A percentile compares a stretch with the other conserved stretches of the same genome.
These are phyloP conservation scores for Daktulosphaira vitifoliae DNA, from an alignment of 1,140 invertebrate species.

Conservation along the genomic window DNA sequence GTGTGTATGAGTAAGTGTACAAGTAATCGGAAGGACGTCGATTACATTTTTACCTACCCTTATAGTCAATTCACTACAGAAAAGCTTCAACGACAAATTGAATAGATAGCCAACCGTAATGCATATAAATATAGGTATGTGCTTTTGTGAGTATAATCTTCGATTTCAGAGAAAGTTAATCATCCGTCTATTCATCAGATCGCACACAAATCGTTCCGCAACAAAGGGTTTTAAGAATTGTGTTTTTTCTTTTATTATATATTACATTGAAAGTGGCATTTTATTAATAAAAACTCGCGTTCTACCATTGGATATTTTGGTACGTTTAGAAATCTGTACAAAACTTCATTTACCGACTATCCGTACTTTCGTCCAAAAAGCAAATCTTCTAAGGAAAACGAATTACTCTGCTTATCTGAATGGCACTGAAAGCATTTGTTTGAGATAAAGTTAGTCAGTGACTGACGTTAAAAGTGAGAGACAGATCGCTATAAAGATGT, in stretches of 20 bases:
- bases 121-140: not conserved
- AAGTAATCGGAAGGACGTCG: not conserved
- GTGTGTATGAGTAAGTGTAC: too few species aligned
- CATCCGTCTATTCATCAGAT: constrained; percentile 25
- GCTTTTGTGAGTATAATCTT: too few species aligned
- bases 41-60: constrained; percentile 1
- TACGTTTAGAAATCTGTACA: too few species aligned
- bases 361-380: too few species aligned
- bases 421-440: too few species aligned
- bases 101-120: not conserved
- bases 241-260: not conserved
- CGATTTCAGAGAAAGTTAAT: constrained; percentile 14
- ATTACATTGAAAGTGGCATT: not conserved
- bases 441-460: too few species aligned
- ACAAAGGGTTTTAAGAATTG: constrained; percentile 1
- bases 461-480: too few species aligned
- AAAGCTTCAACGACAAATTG: not conserved
- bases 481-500: not conserved
- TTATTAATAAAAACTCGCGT: too few species aligned
- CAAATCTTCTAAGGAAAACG: not conserved
- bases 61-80: not conserved
- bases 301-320: too few species aligned
- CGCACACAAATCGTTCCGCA: constrained; percentile 5
- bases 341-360: too few species aligned
- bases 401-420: constrained; percentile 10